Base-by-base conservation (phyloP, 2,888 invertebrate genomes). In the Adelognathus sp. region DNA sequence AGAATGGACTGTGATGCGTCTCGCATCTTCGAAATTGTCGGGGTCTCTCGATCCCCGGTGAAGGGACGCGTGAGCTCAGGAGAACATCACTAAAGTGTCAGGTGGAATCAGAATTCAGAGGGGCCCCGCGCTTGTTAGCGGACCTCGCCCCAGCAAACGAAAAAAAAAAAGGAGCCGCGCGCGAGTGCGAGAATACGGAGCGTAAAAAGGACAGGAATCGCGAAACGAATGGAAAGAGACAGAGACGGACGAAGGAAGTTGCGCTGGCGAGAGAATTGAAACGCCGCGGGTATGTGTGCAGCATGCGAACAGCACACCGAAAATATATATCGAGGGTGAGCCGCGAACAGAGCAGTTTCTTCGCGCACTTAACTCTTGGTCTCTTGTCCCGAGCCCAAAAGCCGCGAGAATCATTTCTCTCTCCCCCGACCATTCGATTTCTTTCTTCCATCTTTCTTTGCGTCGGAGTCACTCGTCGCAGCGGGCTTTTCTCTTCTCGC, bases 11-110 rank as follows among this genome's bases (percentile, higher is more conserved):
- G 52, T 36, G 64, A 66, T 50, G 52, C 52, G 27, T 66, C 54
- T 4, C 6, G 67, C 54, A 39, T 39, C 52, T 14, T 11, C 36
- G 67, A 69, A 52, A 61, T 61, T 50, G 41, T 56, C 69, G 36
- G 60, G 31, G 60, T 36, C 14, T 50, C 39, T 16, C 24, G 11
- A 2, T 1, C 21, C 24, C 31, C 46, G 64, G 41, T 31, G 24
- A 64, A 16, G 41, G 39, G 29, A 24, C 44, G 46, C 36, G 61
- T 3, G 58, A 58, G 75, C 24, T 39, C 24, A 29, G 46, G 52
- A 85, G 82, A 89, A 90, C 90, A 90, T 91, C 90, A 88, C 90
- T 91, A 91, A 91, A 90, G 91, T 91, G 91, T 91, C 90, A 90
- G 90, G 85, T 87, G 89, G 88, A 80, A 91, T 91, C 90, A 90